Evolutionary conservation across 2,113 vertebrate species (phyloP), one percentile per base, ranked within the genome.

Genomic region (Tychaedon coryphoeus): DNA sequence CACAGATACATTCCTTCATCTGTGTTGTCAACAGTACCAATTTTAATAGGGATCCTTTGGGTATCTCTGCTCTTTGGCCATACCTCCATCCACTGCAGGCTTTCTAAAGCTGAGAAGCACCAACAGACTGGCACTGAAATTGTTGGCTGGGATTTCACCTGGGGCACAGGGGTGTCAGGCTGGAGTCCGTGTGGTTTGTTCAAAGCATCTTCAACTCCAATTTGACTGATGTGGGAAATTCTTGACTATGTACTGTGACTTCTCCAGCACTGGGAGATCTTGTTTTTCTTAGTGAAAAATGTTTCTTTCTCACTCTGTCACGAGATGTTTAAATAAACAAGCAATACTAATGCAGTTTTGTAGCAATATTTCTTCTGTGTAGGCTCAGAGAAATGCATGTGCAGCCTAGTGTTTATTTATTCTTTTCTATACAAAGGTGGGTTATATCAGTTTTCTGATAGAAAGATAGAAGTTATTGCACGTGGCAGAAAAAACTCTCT

Each of bases 101-200:
- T 86, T 91, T 93, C 73, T 47, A 92, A 90, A 96, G 29, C 34
- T 53, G 38, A 76, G n/a, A 74, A 94, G 75, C n/a, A 89, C 36
- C 34, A 89, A 65, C 14, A 79, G 24, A 23, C 56, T 29, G 70
- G 45, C 51, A 71, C 22, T 71, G 64, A 38, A 74, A 65, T 36
- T 50, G 14, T 85, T 78, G 62, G 38, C 25, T 83, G 43, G 15
- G 36, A 90, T 94, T 97, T 96, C 71, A 89, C 56, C 56, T 22
- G 56, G n/a, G 38, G 10, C 14, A 50, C 23, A 31, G 81, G 36
- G 6, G 45, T 96, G 34, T 82, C 75, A 88, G 65, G 8, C 38
- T 78, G 24, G 8, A 34, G 36, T 48, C 72, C 40, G 10, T 29
- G 53, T 80, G 33, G 19, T 51, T 95, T 94, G 47, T 76, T 94